Evolutionary conservation across 2,113 vertebrate species (phyloP).

Genomic region (Anseranas semipalmata): DNA sequence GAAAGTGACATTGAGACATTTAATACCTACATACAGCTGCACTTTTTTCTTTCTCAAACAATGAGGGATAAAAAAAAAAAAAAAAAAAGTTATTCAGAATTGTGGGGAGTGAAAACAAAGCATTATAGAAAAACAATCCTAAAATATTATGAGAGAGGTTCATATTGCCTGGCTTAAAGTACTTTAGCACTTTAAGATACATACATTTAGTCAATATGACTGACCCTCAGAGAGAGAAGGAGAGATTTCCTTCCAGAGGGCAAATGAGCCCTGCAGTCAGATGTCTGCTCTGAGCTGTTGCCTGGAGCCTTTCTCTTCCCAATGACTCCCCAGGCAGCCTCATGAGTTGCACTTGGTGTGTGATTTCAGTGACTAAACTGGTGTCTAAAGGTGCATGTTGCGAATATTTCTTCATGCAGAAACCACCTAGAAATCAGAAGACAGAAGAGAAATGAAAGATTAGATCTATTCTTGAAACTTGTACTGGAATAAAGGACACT

Average conservation of each 20-base stretch:
- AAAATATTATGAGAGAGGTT: background rate
- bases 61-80: background rate
- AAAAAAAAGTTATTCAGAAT: background rate
- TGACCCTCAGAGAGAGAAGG: background rate
- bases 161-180: background rate
- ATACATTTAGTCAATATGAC: no score
- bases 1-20: background rate
- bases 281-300: background rate
- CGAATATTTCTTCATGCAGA: background rate
- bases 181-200: no score
- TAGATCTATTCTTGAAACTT: background rate
- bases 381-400: background rate
- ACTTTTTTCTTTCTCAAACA: background rate
- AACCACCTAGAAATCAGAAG: background rate
- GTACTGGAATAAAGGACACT: background rate
- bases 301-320: background rate
- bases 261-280: background rate
- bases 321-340: background rate
- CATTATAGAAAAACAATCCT: background rate
- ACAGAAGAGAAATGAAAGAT: background rate
- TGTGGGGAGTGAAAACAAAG: background rate
- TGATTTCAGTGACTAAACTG: background rate
- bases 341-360: background rate
- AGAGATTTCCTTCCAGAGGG: background rate
- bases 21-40: background rate